phyloP scores from a whole-genome alignment of 2,113 vertebrate genomes.

The Plecotus auritus region DNA sequence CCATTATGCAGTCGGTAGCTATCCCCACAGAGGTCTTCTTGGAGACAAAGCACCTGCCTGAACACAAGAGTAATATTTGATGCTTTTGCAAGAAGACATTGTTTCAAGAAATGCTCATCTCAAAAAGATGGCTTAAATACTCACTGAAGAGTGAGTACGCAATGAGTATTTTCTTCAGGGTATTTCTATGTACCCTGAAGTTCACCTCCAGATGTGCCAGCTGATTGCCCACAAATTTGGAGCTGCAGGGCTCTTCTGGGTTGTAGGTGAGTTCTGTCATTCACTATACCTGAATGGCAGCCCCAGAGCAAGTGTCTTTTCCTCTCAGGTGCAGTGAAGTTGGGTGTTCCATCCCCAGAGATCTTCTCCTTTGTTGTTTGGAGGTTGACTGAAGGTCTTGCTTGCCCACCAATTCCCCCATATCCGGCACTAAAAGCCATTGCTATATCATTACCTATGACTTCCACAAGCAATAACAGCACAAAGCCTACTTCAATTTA shows the following conservation, averaged over 20 bases:
- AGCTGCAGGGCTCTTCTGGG: neutral
- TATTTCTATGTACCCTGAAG: neutral
- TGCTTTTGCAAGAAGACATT: neutral
- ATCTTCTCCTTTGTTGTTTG: neutral
- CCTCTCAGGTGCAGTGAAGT: accelerated
- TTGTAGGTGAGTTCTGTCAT: neutral
- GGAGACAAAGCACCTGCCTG: neutral
- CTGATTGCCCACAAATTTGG: neutral
- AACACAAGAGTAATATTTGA: neutral
- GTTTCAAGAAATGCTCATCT: neutral
- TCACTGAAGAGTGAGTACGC: neutral
- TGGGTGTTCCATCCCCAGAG: neutral
- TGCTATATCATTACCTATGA: neutral
- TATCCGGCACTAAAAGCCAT: neutral
- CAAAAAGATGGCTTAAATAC: neutral
- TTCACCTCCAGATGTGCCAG: neutral
- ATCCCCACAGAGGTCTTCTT: neutral
- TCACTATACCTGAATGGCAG: neutral
- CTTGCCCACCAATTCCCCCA: neutral
- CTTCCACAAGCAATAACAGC: neutral
- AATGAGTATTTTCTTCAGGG: neutral
- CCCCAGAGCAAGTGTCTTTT: neutral
- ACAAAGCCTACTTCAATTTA: neutral
- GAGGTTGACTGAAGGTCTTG: neutral
- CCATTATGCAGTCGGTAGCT: no score